Conservation (phyloP, 2,888 invertebrate genomes). For the Diachrysia chrysitis region DNA sequence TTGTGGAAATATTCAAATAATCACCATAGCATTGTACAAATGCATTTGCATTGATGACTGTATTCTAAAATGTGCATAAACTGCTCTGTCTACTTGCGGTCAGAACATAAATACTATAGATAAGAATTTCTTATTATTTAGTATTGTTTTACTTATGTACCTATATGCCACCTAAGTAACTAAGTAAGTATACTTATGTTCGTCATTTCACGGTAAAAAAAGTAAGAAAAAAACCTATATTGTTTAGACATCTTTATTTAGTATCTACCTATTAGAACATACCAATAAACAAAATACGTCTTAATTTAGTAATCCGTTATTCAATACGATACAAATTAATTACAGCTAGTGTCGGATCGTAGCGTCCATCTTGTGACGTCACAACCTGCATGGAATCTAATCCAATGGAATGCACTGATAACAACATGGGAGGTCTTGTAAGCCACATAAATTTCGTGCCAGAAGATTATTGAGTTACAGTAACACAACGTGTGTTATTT, state of each 20-base stretch:
- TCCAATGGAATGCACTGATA: conserved; percentile 61
- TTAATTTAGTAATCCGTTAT: not conserved
- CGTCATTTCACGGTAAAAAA: no score
- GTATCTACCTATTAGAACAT: not conserved
- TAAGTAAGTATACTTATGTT: no score
- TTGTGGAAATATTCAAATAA: not conserved
- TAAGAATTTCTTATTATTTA: no score
- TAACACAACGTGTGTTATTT: not conserved
- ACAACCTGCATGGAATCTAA: conserved; percentile 43
- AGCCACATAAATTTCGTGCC: conserved; percentile 16
- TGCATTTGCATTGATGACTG: conserved; percentile 1
- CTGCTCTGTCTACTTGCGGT: no score
- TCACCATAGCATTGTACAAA: not conserved
- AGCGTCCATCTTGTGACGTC: conserved; percentile 24
- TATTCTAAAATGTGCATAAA: not conserved
- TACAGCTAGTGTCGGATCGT: not conserved
- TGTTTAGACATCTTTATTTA: no score
- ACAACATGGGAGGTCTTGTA: conserved; percentile 55
- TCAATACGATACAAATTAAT: not conserved
- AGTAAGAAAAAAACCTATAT: no score
- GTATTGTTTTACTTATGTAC: no score
- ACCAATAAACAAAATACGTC: not conserved
- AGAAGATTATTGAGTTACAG: not conserved
- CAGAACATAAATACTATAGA: no score
- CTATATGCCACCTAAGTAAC: no score